Base-by-base conservation (phyloP, 2,888 invertebrate genomes). In the Drosophila atripex region DNA sequence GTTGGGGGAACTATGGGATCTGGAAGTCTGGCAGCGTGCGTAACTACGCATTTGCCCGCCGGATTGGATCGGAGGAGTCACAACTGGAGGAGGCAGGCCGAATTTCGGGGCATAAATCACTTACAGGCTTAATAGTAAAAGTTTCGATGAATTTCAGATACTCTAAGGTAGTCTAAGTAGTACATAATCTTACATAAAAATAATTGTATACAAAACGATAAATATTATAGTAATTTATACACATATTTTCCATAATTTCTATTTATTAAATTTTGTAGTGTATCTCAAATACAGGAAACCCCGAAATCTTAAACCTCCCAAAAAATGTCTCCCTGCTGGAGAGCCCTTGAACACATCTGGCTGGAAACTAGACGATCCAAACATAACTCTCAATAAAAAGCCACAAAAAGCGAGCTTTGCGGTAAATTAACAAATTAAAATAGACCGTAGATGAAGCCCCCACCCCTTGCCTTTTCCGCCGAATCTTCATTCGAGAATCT, bases 401-500 rank as follows among this genome's bases (percentile, higher is more conserved):
- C 28, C 21, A 6, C 45, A 38, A 28, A 38, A 18, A n/a, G 18
- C 39, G 53, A 56, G 87, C 70, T 73, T 79, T 87, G 71, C 82
- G 70, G 83, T 88, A 88, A 84, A 84, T 84, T 83, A 84, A 84
- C 76, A 79, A 84, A 88, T 83, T 84, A 78, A 82, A 80, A 71
- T 47, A 65, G 64, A 52, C 23, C 49, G 58, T 46, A 72, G 54
- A 58, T 70, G 59, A 63, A 60, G 75, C 47, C 47, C 46, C 47
- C 46, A n/a, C 49, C 41, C 57, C 50, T 41, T 50, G 49, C 61
- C 50, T 7, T 23, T 58, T 28, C 25, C 63, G 30, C 8, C 38
- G 60, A 74, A 7, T 32, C n/a, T n/a, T n/a, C n/a, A n/a, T n/a
- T n/a, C n/a, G n/a, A n/a, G n/a, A n/a, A n/a, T n/a, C 32, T 43